These are phyloP conservation scores for Philaethria dido DNA, from an alignment of 2,888 invertebrate species.

Conservation along the genomic window DNA sequence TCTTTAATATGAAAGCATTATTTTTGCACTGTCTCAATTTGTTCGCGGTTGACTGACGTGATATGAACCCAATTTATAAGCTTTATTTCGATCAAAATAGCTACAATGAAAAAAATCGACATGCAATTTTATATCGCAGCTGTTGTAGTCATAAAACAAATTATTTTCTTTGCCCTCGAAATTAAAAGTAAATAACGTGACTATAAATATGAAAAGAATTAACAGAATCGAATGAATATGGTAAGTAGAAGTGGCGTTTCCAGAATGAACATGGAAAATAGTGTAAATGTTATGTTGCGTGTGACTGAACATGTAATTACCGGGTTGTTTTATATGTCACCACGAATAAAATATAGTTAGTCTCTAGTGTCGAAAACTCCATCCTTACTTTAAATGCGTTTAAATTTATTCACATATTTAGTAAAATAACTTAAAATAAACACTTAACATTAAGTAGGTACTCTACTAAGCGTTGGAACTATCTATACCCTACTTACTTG, in stretches of 20 bases:
- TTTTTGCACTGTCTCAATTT: slow-evolving; percentile 80
- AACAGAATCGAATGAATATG: slow-evolving; percentile 23
- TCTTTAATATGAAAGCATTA: slow-evolving; percentile 78
- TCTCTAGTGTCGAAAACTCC: background rate
- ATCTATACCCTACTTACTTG: background rate
- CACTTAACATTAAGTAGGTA: background rate
- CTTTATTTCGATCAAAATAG: slow-evolving; percentile 57
- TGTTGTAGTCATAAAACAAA: slow-evolving; percentile 30
- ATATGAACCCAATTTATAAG: slow-evolving; percentile 62
- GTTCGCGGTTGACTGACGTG: slow-evolving; percentile 68
- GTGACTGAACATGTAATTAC: slow-evolving; percentile 28
- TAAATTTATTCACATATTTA: background rate
- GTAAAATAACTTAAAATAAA: background rate
- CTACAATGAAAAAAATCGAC: slow-evolving; percentile 41
- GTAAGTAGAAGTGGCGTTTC: slow-evolving; percentile 26
- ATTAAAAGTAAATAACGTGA: slow-evolving; percentile 25
- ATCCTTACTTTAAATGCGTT: background rate
- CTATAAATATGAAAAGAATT: slow-evolving; percentile 18
- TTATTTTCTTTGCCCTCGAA: slow-evolving; percentile 26
- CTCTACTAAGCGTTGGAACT: background rate
- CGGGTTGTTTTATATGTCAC: slow-evolving; percentile 25
- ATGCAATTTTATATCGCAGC: slow-evolving; percentile 42
- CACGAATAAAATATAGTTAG: slow-evolving; percentile 13
- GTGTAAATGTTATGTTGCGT: slow-evolving; percentile 34
- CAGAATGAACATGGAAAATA: slow-evolving; percentile 25